These are phyloP conservation scores for Manacus vitellinus DNA, from an alignment of 2,113 vertebrate genomes.

Conservation along the genomic window DNA sequence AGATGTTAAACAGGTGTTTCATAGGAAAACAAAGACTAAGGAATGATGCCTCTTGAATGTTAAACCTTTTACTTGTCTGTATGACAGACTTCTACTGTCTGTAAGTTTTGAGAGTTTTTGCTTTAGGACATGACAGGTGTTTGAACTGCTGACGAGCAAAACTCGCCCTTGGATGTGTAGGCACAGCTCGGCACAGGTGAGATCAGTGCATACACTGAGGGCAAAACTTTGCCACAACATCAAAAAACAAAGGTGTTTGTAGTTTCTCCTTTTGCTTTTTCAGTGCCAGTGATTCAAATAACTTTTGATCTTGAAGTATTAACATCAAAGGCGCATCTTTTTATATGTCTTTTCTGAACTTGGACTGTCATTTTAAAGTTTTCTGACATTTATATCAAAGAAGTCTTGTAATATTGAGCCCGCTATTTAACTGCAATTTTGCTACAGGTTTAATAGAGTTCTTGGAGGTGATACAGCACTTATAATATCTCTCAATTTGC, in stretches of 20 bases:
- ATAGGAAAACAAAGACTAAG: slow-evolving; percentile 49
- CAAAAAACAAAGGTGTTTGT: slow-evolving; percentile 31
- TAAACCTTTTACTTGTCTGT: slow-evolving; percentile 28
- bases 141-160: slow-evolving; percentile 71
- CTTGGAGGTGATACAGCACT: slow-evolving; percentile 24
- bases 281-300: slow-evolving; percentile 71
- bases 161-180: slow-evolving; percentile 54
- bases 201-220: slow-evolving; percentile 37
- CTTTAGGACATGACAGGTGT: slow-evolving; percentile 75
- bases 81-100: slow-evolving; percentile 64
- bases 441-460: slow-evolving; percentile 51
- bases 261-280: slow-evolving; percentile 54
- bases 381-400: slow-evolving; percentile 72
- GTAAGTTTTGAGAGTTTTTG: slow-evolving; percentile 25
- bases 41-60: slow-evolving; percentile 71
- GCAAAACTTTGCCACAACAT: neutral
- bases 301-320: slow-evolving; percentile 75
- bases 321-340: slow-evolving; percentile 63
- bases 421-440: slow-evolving; percentile 56
- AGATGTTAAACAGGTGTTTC: slow-evolving; percentile 28
- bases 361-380: slow-evolving; percentile 69
- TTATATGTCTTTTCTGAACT: slow-evolving; percentile 73
- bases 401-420: slow-evolving; percentile 59
- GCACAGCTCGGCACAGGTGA: neutral
- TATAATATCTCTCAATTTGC: slow-evolving; percentile 38